phyloP scores from a whole-genome alignment of 2,113 vertebrate genomes.

The Prolemur simus region DNA sequence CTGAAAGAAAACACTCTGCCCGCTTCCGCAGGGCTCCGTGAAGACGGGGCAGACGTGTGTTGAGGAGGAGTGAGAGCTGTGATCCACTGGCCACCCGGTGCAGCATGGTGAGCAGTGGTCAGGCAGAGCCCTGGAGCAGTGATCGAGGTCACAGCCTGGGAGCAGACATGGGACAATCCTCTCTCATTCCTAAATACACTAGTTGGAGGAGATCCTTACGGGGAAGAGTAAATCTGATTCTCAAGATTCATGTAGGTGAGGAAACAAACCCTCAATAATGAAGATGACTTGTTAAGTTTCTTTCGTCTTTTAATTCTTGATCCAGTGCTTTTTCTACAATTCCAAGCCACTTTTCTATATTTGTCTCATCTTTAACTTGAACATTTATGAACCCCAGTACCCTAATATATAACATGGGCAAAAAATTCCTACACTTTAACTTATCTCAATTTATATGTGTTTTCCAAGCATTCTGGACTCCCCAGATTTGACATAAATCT shows the following conservation, averaged over 20 bases:
- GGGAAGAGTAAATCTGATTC: background rate
- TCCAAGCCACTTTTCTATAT: background rate
- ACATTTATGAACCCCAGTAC: background rate
- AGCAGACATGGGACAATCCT: rapidly evolving
- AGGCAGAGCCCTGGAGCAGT: background rate
- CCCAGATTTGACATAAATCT: background rate
- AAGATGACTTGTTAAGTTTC: background rate
- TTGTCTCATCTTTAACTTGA: background rate
- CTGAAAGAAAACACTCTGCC: background rate
- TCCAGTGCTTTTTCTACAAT: background rate
- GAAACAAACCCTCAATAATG: background rate
- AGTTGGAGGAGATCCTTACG: background rate
- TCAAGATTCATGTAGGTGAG: rapidly evolving
- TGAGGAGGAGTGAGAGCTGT: background rate
- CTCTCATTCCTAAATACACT: background rate
- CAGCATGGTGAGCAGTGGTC: rapidly evolving
- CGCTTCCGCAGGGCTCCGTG: rapidly evolving
- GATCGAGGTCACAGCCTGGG: too few species aligned
- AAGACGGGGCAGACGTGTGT: background rate
- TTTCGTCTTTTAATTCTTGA: background rate
- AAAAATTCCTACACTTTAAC: background rate
- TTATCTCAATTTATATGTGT: background rate
- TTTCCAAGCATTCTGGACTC: background rate
- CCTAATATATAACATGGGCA: background rate
- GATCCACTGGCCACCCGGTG: too few species aligned